Evolutionary conservation across 2,888 invertebrate genomes (phyloP).

Genomic region (Brachynemurus nebulosus): DNA sequence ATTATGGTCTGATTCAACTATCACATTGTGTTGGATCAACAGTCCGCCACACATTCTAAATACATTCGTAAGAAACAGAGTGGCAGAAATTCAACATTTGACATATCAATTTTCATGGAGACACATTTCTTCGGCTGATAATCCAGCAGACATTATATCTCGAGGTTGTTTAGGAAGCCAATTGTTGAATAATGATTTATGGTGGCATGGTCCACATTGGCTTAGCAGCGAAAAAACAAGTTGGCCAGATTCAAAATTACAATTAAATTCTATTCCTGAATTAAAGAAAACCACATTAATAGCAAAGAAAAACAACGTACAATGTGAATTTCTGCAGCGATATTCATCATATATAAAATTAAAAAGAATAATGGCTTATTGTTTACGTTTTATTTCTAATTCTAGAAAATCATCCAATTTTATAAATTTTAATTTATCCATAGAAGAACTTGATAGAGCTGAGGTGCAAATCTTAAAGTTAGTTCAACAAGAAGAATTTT

Average conservation of each 20-base stretch:
- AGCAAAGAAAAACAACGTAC: too few species aligned
- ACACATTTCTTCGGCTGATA: not conserved
- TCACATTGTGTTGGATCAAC: not conserved
- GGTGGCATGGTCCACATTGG: not conserved
- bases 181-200: not conserved
- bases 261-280: too few species aligned
- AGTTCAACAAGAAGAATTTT: too few species aligned
- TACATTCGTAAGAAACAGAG: not conserved
- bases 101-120: not conserved
- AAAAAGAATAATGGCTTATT: too few species aligned
- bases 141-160: not conserved
- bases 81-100: not conserved
- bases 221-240: not conserved
- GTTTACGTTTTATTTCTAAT: too few species aligned
- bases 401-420: too few species aligned
- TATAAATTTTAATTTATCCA: too few species aligned
- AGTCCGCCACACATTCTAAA: not conserved
- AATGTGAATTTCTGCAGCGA: too few species aligned
- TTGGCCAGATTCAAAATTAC: not conserved
- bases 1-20: not conserved
- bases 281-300: not conserved
- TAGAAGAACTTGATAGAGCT: too few species aligned
- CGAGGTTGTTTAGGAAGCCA: not conserved
- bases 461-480: too few species aligned
- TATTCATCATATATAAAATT: too few species aligned